Evolutionary conservation across 2,888 invertebrate genomes (phyloP).

Genomic region (Pandemis heparana): DNA sequence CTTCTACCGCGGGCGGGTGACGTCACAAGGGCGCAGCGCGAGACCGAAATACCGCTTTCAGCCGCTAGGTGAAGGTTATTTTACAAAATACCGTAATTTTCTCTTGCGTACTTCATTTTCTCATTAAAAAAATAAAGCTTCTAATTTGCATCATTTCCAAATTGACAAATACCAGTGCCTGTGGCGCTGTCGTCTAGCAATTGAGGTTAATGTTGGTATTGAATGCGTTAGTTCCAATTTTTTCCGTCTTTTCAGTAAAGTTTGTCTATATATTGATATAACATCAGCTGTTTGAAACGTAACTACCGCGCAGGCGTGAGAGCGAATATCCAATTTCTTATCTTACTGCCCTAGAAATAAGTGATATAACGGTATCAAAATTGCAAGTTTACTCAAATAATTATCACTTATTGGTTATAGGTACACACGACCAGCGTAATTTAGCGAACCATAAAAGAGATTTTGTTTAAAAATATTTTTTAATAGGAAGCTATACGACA

Average conservation of each 20-base stretch:
- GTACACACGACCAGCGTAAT: no score
- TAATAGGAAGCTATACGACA: no score
- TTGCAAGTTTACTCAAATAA: background rate
- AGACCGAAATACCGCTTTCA: constrained; percentile 78
- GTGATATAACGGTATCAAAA: background rate
- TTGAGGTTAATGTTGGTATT: background rate
- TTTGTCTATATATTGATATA: constrained; percentile 59
- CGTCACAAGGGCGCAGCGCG: constrained; percentile 75
- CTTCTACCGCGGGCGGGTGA: constrained; percentile 63
- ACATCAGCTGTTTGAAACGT: constrained; percentile 62
- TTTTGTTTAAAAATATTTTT: no score
- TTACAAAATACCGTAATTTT: constrained; percentile 25
- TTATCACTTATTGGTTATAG: background rate
- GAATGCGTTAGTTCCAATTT: background rate
- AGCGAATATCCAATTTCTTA: background rate
- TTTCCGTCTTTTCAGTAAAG: constrained; percentile 13
- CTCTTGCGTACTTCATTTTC: constrained; percentile 20
- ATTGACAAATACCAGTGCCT: background rate
- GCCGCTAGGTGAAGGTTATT: constrained; percentile 80
- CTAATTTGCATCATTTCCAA: background rate
- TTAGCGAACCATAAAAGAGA: no score
- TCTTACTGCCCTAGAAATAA: background rate
- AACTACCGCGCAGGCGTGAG: constrained; percentile 58
- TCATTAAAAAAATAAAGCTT: constrained; percentile 14
- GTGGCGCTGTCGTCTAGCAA: background rate